These are phyloP conservation scores for Heterotilapia buettikoferi DNA, from an alignment of 2,113 vertebrate species.

Conservation along the genomic window DNA sequence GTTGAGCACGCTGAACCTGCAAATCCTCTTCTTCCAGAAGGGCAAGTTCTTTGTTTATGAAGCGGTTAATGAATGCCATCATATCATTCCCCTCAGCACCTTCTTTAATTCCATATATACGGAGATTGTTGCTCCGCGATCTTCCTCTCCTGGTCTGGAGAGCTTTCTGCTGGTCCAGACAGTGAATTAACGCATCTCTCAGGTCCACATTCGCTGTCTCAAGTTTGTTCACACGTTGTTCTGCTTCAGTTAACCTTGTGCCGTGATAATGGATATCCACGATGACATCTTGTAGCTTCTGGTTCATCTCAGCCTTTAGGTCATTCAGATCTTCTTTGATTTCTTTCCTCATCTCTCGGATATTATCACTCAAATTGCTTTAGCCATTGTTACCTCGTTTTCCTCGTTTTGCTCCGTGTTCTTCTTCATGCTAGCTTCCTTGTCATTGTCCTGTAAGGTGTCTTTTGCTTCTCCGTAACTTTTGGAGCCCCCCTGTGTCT, in stretches of 20 bases:
- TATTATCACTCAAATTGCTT: too few relatives aligned
- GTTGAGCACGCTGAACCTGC: background rate
- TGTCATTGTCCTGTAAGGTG: too few relatives aligned
- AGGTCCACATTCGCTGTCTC: background rate
- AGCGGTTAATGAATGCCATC: background rate
- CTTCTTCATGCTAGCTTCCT: too few relatives aligned
- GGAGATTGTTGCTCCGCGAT: background rate
- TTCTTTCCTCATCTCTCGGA: too few relatives aligned
- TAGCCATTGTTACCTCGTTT: too few relatives aligned
- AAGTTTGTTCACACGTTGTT: background rate
- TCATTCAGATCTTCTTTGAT: too few relatives aligned
- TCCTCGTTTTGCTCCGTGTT: too few relatives aligned
- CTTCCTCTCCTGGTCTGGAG: background rate
- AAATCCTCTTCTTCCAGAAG: background rate
- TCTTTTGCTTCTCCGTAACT: too few relatives aligned
- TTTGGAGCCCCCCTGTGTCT: too few relatives aligned
- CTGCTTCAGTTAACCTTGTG: background rate
- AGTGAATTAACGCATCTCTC: background rate
- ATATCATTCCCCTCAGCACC: background rate
- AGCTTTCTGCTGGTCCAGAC: background rate
- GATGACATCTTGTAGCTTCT: background rate
- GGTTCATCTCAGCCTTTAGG: too few relatives aligned
- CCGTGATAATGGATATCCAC: background rate
- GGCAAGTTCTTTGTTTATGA: background rate
- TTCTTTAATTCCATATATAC: background rate